Base-by-base conservation (phyloP, 2,888 invertebrate genomes). In the Trisateles emortualis region DNA sequence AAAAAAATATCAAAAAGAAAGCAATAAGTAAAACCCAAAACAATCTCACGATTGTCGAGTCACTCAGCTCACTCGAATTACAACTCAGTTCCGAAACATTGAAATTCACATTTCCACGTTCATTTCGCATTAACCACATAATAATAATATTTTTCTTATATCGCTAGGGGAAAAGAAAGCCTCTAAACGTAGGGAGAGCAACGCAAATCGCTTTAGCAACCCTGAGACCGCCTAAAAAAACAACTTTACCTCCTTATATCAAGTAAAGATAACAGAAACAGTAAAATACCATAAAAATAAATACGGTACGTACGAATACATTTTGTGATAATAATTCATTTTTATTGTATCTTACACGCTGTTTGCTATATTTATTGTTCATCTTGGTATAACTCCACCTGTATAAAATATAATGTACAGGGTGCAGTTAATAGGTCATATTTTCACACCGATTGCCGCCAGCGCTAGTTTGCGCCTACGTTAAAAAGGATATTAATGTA, bases 261-360 rank as follows among this genome's bases (percentile, higher is more conserved):
- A 76, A 68, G 79, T 68, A 77, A 75, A 79, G 80, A 83, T 79
- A 83, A 76, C 81, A 79, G 67, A 72, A 74, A 76, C 81, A 79
- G 68, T 74, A 74, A 75, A 81, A 78, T 76, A 77, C 73, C 72
- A 76, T 79, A 79, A 80, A 82, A 78, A 84, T 79, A 84, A 83
- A 85, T 83, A 86, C 76, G 77, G 80, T 84, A 78, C 81, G 80
- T 80, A 81, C 79, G 83, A 87, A 87, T 87, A 86, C 87, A 88
- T 86, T 88, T 86, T 82, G 81, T 80, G 81, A 80, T 88, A 90
- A 91, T 92, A 92, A 89, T 86, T 92, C 91, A 91, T 87, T 90
- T 92, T 91, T 91, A 91, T 91, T 90, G 86, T 91, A 88, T 89
- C 88, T 88, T 86, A 88, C 87, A 84, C 89, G 88, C 89, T 89